Conservation (phyloP, 2,888 invertebrate species). For the Hemicrepidius hirtus region DNA sequence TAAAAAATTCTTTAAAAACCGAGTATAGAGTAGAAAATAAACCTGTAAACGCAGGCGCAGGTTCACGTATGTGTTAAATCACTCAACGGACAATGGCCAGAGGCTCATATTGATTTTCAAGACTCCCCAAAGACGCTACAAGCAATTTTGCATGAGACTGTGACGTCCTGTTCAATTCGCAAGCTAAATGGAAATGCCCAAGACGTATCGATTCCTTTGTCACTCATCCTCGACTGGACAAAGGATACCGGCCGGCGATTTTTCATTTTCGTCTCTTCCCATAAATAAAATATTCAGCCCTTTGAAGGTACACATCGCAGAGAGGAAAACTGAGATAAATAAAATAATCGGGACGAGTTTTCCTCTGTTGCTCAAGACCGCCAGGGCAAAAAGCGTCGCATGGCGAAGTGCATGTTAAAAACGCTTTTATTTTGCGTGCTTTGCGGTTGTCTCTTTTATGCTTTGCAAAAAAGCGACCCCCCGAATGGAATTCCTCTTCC, state of each 20-base stretch:
- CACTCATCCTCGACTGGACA: constrained; percentile 47
- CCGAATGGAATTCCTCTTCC: constrained; percentile 38
- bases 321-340: constrained; percentile 9
- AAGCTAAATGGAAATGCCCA: constrained; percentile 48
- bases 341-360: constrained; percentile 27
- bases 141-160: constrained; percentile 49
- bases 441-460: constrained; percentile 37
- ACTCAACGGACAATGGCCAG: constrained; percentile 47
- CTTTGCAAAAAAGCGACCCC: constrained; percentile 32
- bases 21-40: not conserved
- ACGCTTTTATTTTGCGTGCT: constrained; percentile 41
- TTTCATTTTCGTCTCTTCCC: constrained; percentile 42
- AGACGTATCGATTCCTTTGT: constrained; percentile 51
- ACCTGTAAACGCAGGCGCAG: constrained; percentile 33
- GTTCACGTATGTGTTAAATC: constrained; percentile 40
- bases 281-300: constrained; percentile 31
- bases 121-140: constrained; percentile 39
- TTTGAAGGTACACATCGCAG: constrained; percentile 6
- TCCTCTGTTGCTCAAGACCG: constrained; percentile 10
- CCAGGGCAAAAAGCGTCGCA: constrained; percentile 23
- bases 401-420: constrained; percentile 29
- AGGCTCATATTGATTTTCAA: constrained; percentile 50
- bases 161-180: constrained; percentile 47
- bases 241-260: constrained; percentile 39
- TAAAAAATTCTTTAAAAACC: not conserved